Evolutionary conservation across 2,113 vertebrate genomes (phyloP).

Genomic region (Perca fluviatilis): DNA sequence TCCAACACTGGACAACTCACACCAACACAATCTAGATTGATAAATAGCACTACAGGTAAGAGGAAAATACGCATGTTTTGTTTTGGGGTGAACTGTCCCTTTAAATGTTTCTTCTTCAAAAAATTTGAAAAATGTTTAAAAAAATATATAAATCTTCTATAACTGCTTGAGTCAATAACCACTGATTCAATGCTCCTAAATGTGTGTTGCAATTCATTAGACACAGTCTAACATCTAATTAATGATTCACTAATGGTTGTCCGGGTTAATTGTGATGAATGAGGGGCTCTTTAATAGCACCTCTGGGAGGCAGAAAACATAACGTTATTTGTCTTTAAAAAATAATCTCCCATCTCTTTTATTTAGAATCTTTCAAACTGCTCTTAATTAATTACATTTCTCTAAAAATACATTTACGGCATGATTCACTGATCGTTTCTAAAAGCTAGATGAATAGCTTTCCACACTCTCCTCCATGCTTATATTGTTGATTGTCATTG

Average conservation of each 20-base stretch:
- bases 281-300: conserved; percentile 47
- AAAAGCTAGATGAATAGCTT: conserved; percentile 26
- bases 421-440: conserved; percentile 49
- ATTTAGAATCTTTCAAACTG: conserved; percentile 25
- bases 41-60: too few relatives aligned
- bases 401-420: conserved; percentile 40
- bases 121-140: neutral
- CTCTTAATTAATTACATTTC: conserved; percentile 31
- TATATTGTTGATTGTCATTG: neutral
- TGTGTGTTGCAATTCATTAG: conserved; percentile 69
- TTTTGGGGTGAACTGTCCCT: too few relatives aligned
- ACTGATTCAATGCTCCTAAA: conserved; percentile 39
- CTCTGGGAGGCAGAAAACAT: conserved; percentile 43
- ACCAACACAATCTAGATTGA: too few relatives aligned
- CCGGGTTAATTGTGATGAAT: conserved; percentile 79
- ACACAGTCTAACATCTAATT: conserved; percentile 67
- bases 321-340: conserved; percentile 50
- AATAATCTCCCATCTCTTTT: conserved; percentile 43
- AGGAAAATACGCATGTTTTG: too few relatives aligned
- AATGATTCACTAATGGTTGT: conserved; percentile 56
- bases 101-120: conserved; percentile 1
- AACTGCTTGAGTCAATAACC: conserved; percentile 47
- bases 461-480: neutral
- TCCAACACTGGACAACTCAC: too few relatives aligned
- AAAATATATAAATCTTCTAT: conserved; percentile 21